These are phyloP conservation scores for Sepioteuthis lessoniana DNA, from an alignment of 2,888 invertebrate genomes.

Conservation along the genomic window DNA sequence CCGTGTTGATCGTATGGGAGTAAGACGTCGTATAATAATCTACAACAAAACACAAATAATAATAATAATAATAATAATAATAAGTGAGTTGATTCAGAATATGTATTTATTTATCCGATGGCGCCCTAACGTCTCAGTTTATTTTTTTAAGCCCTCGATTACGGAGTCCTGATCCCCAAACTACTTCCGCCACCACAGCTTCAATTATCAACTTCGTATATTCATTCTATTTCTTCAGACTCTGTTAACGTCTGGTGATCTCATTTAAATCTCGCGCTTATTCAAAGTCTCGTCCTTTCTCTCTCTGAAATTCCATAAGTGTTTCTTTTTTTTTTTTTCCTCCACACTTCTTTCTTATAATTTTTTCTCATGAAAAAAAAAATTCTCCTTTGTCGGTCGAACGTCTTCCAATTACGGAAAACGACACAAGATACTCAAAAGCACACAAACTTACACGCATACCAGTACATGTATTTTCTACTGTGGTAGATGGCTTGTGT, in stretches of 20 bases:
- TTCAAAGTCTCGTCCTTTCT: neutral
- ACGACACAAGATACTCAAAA: neutral
- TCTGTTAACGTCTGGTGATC: neutral
- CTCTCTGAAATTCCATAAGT: neutral
- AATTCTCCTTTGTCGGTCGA: neutral
- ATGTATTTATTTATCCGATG: constrained; percentile 4
- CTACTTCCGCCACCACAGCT: neutral
- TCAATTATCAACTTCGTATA: neutral
- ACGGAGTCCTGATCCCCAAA: neutral
- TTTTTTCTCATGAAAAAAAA: neutral
- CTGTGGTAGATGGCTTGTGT: too few relatives aligned
- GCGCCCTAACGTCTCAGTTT: neutral
- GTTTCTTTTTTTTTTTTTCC: neutral
- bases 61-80: too few relatives aligned
- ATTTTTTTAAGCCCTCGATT: constrained; percentile 10
- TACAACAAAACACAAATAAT: neutral
- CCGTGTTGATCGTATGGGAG: neutral
- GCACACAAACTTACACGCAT: neutral
- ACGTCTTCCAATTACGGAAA: neutral
- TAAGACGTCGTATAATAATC: neutral
- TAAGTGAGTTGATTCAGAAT: neutral
- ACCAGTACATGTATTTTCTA: neutral
- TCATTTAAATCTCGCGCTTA: neutral
- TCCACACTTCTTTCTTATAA: neutral
- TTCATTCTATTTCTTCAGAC: neutral